phyloP scores from a whole-genome alignment of 37 sponge, comb jelly and placozoan genomes.

The Spongilla lacustris region DNA sequence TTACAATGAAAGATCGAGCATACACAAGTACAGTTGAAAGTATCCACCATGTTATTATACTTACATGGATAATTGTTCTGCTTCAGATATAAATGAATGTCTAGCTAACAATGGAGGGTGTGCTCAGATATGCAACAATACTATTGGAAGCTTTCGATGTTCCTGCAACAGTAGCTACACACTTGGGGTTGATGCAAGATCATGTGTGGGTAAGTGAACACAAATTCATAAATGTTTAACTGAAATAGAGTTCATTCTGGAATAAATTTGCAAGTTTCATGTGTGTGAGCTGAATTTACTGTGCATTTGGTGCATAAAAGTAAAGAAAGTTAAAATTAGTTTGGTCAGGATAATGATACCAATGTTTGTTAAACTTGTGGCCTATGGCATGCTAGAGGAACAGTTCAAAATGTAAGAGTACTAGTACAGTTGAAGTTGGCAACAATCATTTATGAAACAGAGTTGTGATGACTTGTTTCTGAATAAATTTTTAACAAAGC shows the following conservation, averaged over 20 bases:
- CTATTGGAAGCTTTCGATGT: conserved; percentile 11
- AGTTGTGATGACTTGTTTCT: conserved; percentile 53
- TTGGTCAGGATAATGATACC: too few relatives aligned
- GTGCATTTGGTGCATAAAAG: neutral
- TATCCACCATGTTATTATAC: neutral
- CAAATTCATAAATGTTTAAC: neutral
- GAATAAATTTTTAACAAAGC: too few relatives aligned
- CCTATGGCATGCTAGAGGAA: neutral
- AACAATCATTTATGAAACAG: conserved; percentile 52
- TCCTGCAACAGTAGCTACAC: conserved; percentile 10
- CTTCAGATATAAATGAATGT: conserved; percentile 30
- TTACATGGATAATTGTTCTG: neutral
- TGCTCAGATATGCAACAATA: conserved; percentile 18
- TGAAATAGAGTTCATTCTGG: neutral
- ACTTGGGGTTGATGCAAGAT: neutral
- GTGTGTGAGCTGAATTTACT: neutral
- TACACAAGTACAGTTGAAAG: neutral
- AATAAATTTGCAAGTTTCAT: neutral
- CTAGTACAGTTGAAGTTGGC: conserved; percentile 57
- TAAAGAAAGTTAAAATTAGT: too few relatives aligned
- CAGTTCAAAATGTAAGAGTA: conserved; percentile 14
- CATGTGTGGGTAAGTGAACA: conserved; percentile 16
- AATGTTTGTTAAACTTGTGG: neutral
- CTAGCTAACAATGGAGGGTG: conserved; percentile 17
- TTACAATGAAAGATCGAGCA: neutral